Conservation (phyloP, 2,113 vertebrate species). For the Cebidichthys violaceus region DNA sequence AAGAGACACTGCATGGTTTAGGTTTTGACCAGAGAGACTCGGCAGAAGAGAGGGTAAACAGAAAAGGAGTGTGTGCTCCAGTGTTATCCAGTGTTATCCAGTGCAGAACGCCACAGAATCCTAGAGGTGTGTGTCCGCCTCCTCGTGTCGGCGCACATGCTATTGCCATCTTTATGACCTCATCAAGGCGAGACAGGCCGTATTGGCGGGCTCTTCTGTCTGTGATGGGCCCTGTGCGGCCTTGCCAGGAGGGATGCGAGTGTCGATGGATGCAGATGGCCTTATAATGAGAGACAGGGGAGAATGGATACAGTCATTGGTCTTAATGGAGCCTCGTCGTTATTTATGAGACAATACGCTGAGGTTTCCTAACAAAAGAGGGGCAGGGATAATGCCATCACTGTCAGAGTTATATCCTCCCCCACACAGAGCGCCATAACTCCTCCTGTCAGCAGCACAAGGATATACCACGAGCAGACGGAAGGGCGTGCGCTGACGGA, state of each 20-base stretch:
- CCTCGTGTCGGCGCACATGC: slow-evolving; percentile 38
- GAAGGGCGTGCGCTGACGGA: background rate
- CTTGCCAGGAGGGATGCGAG: slow-evolving; percentile 62
- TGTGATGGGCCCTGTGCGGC: slow-evolving; percentile 54
- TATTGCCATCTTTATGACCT: slow-evolving; percentile 65
- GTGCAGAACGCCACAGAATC: slow-evolving; percentile 15
- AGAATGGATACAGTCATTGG: slow-evolving; percentile 68
- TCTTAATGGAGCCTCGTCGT: slow-evolving; percentile 63
- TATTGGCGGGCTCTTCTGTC: slow-evolving; percentile 38
- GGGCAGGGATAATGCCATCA: slow-evolving; percentile 76
- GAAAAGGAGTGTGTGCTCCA: slow-evolving; percentile 15
- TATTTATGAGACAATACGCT: slow-evolving; percentile 77
- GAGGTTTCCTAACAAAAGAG: slow-evolving; percentile 75
- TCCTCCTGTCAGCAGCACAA: slow-evolving; percentile 44
- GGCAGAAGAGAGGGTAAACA: slow-evolving; percentile 52
- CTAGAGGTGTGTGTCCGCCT: slow-evolving; percentile 38
- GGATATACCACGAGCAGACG: background rate
- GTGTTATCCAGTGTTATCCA: slow-evolving; percentile 18
- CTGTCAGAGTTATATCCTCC: slow-evolving; percentile 61
- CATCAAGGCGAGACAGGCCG: slow-evolving; percentile 52
- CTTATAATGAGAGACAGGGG: slow-evolving; percentile 72
- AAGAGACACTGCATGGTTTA: slow-evolving; percentile 63
- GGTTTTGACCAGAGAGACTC: slow-evolving; percentile 47
- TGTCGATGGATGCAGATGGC: slow-evolving; percentile 70
- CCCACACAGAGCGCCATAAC: slow-evolving; percentile 47